phyloP scores from a whole-genome alignment of 2,797 vertebrate genomes.

The Oophaga sylvatica region DNA sequence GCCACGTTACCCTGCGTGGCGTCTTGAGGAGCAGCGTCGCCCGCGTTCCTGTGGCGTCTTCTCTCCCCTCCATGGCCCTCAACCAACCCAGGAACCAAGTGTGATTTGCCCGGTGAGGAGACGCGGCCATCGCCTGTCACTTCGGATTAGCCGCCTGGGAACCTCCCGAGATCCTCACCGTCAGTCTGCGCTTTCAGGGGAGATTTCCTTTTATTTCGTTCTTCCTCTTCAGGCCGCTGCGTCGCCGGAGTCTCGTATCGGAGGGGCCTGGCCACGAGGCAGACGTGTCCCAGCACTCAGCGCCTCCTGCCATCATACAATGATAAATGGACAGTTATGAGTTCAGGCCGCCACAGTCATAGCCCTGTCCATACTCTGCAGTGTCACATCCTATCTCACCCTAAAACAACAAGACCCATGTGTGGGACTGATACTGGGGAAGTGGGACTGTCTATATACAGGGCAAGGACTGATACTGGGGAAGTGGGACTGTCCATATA shows the following conservation, averaged over 20 bases:
- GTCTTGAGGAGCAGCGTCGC: not conserved
- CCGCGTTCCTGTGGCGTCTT: conserved; percentile 1
- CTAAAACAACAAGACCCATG: too few relatives aligned
- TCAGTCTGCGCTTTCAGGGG: conserved; percentile 64
- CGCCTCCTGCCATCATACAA: conserved; percentile 57
- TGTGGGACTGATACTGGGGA: too few relatives aligned
- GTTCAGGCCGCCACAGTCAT: not conserved
- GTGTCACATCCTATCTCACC: too few relatives aligned
- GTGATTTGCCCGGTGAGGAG: conserved; percentile 39
- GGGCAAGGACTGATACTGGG: too few relatives aligned
- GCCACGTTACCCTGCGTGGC: not conserved
- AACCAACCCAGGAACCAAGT: conserved; percentile 8
- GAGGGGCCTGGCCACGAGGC: conserved; percentile 71
- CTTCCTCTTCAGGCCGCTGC: conserved; percentile 53
- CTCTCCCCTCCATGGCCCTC: not conserved
- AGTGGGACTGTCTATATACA: too few relatives aligned
- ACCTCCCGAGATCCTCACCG: conserved; percentile 46
- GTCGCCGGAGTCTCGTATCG: conserved; percentile 36
- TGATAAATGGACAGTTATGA: not conserved
- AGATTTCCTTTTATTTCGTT: conserved; percentile 70
- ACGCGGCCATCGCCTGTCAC: not conserved
- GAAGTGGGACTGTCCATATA: too few relatives aligned
- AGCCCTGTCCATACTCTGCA: too few relatives aligned
- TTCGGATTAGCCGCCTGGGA: conserved; percentile 48
- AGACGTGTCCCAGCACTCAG: conserved; percentile 69